Percentiles rank a stretch among this genome's conserved stretches.
Conservation (phyloP, 2,113 vertebrate genomes). For the Rattus norvegicus region DNA sequence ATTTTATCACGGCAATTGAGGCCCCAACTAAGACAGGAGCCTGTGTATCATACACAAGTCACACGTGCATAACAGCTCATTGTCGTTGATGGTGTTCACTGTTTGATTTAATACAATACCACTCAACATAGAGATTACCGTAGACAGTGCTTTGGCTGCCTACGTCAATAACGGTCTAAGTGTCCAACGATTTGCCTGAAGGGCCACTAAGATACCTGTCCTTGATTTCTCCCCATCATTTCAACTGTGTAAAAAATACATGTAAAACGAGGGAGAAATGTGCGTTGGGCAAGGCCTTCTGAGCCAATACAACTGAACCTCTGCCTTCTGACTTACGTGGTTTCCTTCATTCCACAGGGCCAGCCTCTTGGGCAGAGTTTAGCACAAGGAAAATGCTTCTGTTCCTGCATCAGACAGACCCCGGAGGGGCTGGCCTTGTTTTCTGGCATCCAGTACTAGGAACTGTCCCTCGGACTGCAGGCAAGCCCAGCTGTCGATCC, state of each 20-base stretch:
- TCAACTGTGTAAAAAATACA: neutral
- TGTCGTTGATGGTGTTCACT: neutral
- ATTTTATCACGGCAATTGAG: neutral
- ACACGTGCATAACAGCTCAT: neutral
- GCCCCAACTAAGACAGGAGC: neutral
- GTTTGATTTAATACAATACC: conserved; percentile 10
- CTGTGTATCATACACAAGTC: neutral
- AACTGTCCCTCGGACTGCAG: conserved; percentile 53
- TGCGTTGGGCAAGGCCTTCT: neutral
- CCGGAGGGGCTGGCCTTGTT: conserved; percentile 49
- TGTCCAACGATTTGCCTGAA: neutral
- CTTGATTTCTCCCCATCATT: neutral
- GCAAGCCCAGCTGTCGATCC: conserved; percentile 72
- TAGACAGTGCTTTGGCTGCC: neutral
- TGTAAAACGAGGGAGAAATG: neutral
- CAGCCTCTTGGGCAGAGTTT: conserved; percentile 92
- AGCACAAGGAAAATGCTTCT: conserved; percentile 45
- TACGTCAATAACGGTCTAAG: neutral
- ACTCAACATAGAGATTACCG: neutral
- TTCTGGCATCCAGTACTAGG: conserved; percentile 55
- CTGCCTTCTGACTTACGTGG: neutral
- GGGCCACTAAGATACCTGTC: neutral
- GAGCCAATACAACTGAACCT: neutral
- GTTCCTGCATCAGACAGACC: neutral
- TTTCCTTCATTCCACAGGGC: conserved; percentile 86